Evolutionary conservation across 2,888 invertebrate species (phyloP).

Genomic region (Tetramorium bicarinatum): DNA sequence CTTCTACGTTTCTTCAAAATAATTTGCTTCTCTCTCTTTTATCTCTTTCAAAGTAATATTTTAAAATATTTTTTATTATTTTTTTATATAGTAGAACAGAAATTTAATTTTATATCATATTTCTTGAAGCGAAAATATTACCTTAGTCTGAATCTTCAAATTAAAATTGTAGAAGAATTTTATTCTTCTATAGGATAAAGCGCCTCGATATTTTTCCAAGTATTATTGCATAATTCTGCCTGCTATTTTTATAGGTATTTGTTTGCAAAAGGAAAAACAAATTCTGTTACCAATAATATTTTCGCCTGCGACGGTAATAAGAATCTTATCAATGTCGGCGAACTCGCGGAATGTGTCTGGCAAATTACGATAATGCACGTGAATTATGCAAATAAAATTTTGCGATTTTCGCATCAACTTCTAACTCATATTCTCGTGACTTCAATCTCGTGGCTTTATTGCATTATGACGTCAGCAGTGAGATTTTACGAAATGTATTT

Average conservation of each 20-base stretch:
- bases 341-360: conserved; percentile 46
- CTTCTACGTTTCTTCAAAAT: not conserved
- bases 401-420: conserved; percentile 1
- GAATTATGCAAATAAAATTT: conserved; percentile 3
- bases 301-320: conserved; percentile 11
- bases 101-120: not conserved
- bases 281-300: conserved; percentile 11
- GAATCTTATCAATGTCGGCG: conserved; percentile 62
- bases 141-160: not conserved
- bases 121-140: not conserved
- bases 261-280: not conserved
- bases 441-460: not conserved
- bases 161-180: not conserved
- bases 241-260: not conserved
- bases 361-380: conserved; percentile 6
- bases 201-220: not conserved
- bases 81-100: not conserved
- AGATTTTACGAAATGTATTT: not conserved
- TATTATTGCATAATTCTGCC: not conserved
- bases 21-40: not conserved
- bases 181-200: not conserved
- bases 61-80: not conserved
- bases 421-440: not conserved
- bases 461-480: not conserved
- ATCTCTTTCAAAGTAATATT: not conserved